A percentile compares a stretch with the other conserved stretches of the same genome.
These are phyloP conservation scores for Shinisaurus crocodilurus DNA, from an alignment of 2,113 vertebrate species.

Conservation along the genomic window DNA sequence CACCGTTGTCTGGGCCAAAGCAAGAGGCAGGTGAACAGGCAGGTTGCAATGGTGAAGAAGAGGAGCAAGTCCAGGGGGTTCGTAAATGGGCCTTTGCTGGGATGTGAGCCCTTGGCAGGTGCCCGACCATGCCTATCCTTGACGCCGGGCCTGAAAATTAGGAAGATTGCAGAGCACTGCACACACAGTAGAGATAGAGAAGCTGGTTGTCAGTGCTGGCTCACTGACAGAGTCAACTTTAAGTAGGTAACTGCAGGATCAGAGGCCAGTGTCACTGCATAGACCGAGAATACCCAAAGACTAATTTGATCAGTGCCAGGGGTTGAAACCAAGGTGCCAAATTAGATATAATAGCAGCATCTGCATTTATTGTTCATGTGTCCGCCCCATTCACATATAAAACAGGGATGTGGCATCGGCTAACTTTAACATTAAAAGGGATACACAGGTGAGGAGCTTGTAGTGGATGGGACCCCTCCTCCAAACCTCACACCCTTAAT, in stretches of 20 bases:
- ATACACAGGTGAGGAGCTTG: neutral
- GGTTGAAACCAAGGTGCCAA: neutral
- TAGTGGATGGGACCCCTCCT: too few species aligned
- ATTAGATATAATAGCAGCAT: neutral
- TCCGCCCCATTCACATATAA: neutral
- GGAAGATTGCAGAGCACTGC: neutral
- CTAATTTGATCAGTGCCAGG: neutral
- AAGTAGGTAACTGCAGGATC: neutral
- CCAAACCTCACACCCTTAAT: too few species aligned
- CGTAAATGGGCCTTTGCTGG: too few species aligned
- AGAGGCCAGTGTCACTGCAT: neutral
- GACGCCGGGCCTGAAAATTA: too few species aligned
- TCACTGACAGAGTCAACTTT: too few species aligned
- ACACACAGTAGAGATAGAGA: constrained; percentile 36
- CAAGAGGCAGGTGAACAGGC: too few species aligned
- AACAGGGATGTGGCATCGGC: neutral
- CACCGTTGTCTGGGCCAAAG: too few species aligned
- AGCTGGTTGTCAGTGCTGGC: neutral
- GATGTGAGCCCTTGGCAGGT: too few species aligned
- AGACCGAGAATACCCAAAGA: neutral
- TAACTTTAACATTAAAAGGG: neutral
- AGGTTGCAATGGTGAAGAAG: too few species aligned
- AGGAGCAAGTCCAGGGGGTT: too few species aligned
- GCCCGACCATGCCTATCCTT: too few species aligned
- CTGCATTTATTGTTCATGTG: neutral